Evolutionary conservation across 2,888 invertebrate genomes (phyloP), one percentile per base, ranked within the genome.

Genomic region (Cyclophora punctaria): DNA sequence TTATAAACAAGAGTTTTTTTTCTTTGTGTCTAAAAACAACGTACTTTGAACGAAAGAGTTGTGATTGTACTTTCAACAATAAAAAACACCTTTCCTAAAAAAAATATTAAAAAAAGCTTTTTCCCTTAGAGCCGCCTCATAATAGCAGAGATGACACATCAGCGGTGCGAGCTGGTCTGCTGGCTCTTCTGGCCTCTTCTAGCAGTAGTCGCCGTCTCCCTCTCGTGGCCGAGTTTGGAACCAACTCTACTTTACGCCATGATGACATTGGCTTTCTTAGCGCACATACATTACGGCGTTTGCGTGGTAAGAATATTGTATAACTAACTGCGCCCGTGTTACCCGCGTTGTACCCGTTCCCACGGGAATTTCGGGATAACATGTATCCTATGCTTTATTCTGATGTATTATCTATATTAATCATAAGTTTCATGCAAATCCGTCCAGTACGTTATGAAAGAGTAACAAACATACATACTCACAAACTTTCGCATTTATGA

Each of bases 121-220:
- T 53, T 34, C 45, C 41, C 55, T 84, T 85, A 98, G 98, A 96
- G 97, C 78, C 97, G 97, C 5, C 89, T 99, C 53, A 99, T 99
- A 63, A 97, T 99, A 34, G 93, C 97, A 0, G 98, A 98, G 88
- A 99, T 99, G 98, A 96, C 96, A 62, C 93, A 93, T 64, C 96
- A 95, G 4, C 91, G 95, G 48, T 97, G 97, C 76, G 96, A 98
- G 73, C 87, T 92, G 48, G 90, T 96, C 69, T 95, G 96, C 78
- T 92, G 93, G 90, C 89, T 97, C 64, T 85, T 95, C 71, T 90
- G 93, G 77, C 94, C 94, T 1, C 83, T 94, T 41, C 78, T 90
- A 20, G 72, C 90, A 0, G 91, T 91, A 0, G 90, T 93, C 0
- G 69, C 83, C 3, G 68, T 92, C 5, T 51, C 83, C 73, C 53